Base-by-base conservation (phyloP, 2,888 invertebrate species). In the Oxytorus armatus region DNA sequence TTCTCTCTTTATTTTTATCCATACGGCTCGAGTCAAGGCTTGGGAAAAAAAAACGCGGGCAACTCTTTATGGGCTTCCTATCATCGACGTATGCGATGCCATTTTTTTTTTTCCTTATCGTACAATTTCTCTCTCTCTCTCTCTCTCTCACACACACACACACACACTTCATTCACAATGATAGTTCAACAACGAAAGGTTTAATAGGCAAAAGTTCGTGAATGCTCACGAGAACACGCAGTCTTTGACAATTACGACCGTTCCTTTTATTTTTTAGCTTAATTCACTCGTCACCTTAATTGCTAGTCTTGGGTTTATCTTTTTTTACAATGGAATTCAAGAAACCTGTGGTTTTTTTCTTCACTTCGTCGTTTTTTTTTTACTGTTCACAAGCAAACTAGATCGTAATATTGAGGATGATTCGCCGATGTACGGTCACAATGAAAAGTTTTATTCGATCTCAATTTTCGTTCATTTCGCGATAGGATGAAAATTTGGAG, bases 11-110 rank as follows among this genome's bases (percentile, higher is more conserved):
- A 59, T 33, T 36, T 4, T 75, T 66, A 61, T 39, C 25, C n/a
- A 36, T 42, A 53, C 63, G 70, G 78, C 76, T 77, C 39, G 57
- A 69, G 53, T 63, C 79, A 79, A 72, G 76, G 75, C 78, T 82
- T 82, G 82, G 69, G 36, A 49, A 88, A 83, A 80, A 83, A 79
- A 69, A 25, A 36, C 47, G 59, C 21, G 61, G 75, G 83, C 85
- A 83, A 88, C 86, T 86, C 85, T 83, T 55, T 16, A n/a, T n/a
- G 53, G 51, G 66, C 39, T 68, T 49, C 53, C 10, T n/a, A n/a
- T 66, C 44, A 14, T 53, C 65, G 18, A 25, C 44, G n/a, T 39
- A 23, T 25, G 39, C 51, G 51, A 53, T 53, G 23, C 11, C 33
- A 25, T 39, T 36, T 18, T 39, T 51, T 33, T 33, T 59, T 33